Evolutionary conservation across 2,113 vertebrate genomes (phyloP).

Genomic region (Tor tambroides): DNA sequence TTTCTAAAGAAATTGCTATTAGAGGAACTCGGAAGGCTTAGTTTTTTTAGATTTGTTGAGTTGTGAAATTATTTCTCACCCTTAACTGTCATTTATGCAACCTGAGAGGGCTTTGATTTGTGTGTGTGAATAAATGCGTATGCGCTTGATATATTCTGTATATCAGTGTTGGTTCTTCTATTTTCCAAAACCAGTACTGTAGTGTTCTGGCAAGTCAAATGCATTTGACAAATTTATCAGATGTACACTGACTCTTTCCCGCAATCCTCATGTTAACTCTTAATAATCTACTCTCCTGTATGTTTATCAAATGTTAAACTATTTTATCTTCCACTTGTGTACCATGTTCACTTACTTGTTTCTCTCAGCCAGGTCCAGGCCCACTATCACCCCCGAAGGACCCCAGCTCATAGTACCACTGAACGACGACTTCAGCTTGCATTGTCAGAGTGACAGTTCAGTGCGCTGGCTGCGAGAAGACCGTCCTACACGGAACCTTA

Average conservation of each 20-base stretch:
- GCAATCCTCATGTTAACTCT: not conserved
- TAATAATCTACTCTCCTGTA: not conserved
- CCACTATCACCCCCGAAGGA: conserved; percentile 66
- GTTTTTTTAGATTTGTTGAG: not conserved
- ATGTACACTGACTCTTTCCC: not conserved
- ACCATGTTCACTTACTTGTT: not conserved
- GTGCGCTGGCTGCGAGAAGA: conserved; percentile 73
- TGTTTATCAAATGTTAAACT: not conserved
- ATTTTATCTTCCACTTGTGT: not conserved
- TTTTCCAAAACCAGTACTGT: not conserved
- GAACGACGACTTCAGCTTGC: conserved; percentile 66
- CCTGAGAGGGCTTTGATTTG: not conserved
- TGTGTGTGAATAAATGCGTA: not conserved
- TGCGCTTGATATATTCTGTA: not conserved
- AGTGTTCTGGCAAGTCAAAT: not conserved
- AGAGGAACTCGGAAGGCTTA: not conserved
- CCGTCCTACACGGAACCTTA: conserved; percentile 47
- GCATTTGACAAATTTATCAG: not conserved
- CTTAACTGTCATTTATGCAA: conserved; percentile 26
- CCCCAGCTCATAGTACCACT: conserved; percentile 65
- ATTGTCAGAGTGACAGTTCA: conserved; percentile 67
- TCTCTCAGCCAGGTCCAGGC: conserved; percentile 69
- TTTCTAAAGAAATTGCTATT: not conserved
- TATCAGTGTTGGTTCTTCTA: not conserved
- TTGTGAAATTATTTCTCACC: not conserved